A percentile compares a stretch with the other conserved stretches of the same genome.
phyloP scores from a whole-genome alignment of 2,797 vertebrate species.

The Manis crassicaudata region DNA sequence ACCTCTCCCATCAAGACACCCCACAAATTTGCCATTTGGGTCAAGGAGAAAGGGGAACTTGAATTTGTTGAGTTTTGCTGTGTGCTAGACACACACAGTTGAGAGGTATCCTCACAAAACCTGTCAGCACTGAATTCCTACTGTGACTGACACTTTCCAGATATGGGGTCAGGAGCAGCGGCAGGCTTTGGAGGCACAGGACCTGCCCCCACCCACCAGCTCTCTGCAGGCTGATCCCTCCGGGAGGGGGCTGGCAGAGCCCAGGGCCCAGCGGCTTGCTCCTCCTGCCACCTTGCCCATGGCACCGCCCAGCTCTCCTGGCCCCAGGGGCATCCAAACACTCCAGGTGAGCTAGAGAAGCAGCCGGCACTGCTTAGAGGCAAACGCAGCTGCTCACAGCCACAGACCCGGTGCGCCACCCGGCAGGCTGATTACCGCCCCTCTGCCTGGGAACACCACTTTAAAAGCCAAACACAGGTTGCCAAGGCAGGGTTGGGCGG shows the following conservation, averaged over 20 bases:
- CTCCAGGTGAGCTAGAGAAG: not conserved
- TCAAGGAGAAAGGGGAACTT: not conserved
- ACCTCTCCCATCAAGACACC: not conserved
- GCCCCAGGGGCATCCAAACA: not conserved
- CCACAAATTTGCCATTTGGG: no score
- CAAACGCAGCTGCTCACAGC: fast-evolving
- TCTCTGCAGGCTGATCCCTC: not conserved
- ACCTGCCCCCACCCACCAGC: not conserved
- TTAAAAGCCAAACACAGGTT: not conserved
- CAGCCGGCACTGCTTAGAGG: not conserved
- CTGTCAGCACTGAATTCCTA: fast-evolving
- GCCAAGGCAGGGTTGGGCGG: not conserved
- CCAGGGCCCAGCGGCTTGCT: no score
- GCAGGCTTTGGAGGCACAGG: no score
- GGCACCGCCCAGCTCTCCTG: not conserved
- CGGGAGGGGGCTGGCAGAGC: not conserved
- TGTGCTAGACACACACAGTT: fast-evolving
- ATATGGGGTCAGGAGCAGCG: fast-evolving
- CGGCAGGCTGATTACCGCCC: no score
- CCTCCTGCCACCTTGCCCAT: not conserved
- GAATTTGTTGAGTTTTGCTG: not conserved
- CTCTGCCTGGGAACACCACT: not conserved
- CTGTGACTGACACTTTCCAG: fast-evolving
- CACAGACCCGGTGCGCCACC: not conserved
- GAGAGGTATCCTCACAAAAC: not conserved